Evolutionary conservation across 2,888 invertebrate species (phyloP).

Genomic region (Philonicus albiceps): DNA sequence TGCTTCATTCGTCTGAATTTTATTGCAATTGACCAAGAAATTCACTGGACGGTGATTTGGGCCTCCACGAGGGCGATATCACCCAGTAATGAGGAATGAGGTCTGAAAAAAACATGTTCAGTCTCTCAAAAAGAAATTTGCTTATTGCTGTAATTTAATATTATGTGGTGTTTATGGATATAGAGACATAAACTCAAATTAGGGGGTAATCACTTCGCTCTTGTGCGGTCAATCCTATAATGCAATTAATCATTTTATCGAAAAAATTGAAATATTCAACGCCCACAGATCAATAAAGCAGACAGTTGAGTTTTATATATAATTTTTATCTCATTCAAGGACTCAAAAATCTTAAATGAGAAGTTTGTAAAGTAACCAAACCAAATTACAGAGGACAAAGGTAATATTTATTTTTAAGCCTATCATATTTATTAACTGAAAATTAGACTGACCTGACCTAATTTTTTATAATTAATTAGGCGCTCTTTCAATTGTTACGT

Average conservation of each 20-base stretch:
- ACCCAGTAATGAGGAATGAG: not conserved
- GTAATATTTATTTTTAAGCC: too few species aligned
- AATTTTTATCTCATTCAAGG: not conserved
- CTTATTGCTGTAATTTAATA: not conserved
- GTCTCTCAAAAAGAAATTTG: not conserved
- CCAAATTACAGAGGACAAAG: too few species aligned
- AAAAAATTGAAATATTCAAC: not conserved
- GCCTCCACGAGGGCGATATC: not conserved
- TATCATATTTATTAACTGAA: too few species aligned
- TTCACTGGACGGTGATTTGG: not conserved
- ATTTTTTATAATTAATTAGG: too few species aligned
- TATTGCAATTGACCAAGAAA: not conserved
- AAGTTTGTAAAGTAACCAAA: not conserved
- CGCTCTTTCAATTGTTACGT: too few species aligned
- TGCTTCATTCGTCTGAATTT: not conserved
- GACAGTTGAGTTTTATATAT: not conserved
- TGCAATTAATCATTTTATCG: not conserved
- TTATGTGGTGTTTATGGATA: not conserved
- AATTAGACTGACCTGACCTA: too few species aligned
- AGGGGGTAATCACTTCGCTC: not conserved
- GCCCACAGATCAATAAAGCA: not conserved
- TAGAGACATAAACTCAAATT: not conserved
- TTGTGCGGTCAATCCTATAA: not conserved
- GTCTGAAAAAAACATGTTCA: not conserved
- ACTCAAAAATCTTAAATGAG: not conserved